A percentile compares a stretch with the other conserved stretches of the same genome.
phyloP scores from a whole-genome alignment of 2,113 vertebrate species.

The Myotis lucifugus region DNA sequence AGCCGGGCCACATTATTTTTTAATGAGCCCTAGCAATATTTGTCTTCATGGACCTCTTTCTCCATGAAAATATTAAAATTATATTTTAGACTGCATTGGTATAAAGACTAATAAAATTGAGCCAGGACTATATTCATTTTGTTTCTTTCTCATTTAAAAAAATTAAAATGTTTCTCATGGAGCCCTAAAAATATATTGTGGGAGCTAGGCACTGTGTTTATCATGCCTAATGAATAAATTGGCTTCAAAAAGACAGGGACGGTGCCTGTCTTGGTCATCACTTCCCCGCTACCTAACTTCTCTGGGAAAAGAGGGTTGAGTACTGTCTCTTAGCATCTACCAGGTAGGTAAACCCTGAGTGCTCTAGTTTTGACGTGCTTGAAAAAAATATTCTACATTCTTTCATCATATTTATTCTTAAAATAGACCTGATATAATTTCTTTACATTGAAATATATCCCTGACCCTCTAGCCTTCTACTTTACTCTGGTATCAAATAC shows the following conservation, averaged over 20 bases:
- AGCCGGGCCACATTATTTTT: background rate
- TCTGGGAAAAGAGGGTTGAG: no score
- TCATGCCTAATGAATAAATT: background rate
- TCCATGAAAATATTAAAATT: background rate
- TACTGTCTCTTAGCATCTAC: no score
- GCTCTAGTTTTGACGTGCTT: background rate
- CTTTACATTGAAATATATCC: background rate
- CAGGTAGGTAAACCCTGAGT: background rate
- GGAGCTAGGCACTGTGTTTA: background rate
- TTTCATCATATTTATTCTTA: slow-evolving; percentile 32
- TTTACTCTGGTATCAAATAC: slow-evolving; percentile 26
- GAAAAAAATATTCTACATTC: background rate
- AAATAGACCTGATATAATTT: background rate
- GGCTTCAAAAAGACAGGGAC: background rate
- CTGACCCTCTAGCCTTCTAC: background rate
- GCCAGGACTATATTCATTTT: background rate
- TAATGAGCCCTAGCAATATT: background rate
- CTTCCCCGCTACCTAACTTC: no score
- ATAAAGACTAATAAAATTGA: background rate
- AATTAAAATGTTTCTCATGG: slow-evolving; percentile 16
- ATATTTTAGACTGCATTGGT: background rate
- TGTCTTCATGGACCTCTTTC: background rate
- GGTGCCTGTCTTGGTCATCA: background rate
- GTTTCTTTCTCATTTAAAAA: background rate
- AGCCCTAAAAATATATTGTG: background rate